phyloP scores from a whole-genome alignment of 2,797 vertebrate genomes.

The Melanitta fusca region DNA sequence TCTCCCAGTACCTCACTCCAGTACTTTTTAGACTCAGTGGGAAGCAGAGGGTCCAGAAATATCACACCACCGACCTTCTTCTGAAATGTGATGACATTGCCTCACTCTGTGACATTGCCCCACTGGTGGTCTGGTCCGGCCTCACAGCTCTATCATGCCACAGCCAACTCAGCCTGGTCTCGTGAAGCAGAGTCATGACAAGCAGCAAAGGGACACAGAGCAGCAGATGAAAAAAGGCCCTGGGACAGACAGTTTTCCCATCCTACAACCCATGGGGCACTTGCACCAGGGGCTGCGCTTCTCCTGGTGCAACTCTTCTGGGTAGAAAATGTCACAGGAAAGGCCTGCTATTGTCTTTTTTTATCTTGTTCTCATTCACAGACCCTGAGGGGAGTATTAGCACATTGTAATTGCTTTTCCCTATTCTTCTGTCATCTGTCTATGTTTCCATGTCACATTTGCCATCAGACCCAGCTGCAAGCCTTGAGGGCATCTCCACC shows the following conservation, averaged over 20 bases:
- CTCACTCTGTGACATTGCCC: neutral
- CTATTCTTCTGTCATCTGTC: conserved; percentile 5
- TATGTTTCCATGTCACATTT: neutral
- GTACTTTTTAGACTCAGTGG: neutral
- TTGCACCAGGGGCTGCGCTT: neutral
- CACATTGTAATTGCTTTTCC: conserved; percentile 4
- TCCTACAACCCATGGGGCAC: neutral
- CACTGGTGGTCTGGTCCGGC: neutral
- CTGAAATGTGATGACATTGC: neutral
- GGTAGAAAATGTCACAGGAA: neutral
- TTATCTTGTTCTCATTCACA: neutral
- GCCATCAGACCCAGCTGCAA: conserved; percentile 21
- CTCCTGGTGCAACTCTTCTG: neutral
- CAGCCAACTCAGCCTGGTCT: neutral
- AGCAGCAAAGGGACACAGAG: neutral
- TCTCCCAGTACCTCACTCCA: neutral
- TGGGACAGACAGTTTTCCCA: neutral
- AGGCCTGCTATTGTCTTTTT: conserved; percentile 10
- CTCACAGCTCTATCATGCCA: neutral
- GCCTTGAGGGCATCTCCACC: conserved; percentile 2
- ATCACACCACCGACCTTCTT: neutral
- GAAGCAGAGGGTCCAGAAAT: neutral
- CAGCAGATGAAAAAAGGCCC: neutral
- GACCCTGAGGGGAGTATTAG: neutral
- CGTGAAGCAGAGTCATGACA: neutral